phyloP scores from a whole-genome alignment of 2,888 invertebrate genomes.

The Oithona nana region DNA sequence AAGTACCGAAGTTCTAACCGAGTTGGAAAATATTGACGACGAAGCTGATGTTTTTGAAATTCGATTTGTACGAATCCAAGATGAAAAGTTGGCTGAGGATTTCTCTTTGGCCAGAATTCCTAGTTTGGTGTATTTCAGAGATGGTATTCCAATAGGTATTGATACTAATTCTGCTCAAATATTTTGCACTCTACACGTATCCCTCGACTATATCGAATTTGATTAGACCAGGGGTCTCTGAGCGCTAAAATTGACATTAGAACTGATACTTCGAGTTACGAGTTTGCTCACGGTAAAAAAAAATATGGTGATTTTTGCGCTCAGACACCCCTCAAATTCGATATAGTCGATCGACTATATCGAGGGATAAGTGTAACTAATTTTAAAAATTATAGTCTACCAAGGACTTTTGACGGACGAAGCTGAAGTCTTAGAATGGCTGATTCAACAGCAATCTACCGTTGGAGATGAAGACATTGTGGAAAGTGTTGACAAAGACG shows the following conservation, averaged over 20 bases:
- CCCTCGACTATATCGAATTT: no score
- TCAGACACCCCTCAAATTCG: no score
- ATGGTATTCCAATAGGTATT: slow-evolving; percentile 32
- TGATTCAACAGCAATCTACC: slow-evolving; percentile 9
- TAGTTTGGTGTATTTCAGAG: slow-evolving; percentile 55
- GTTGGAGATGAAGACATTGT: slow-evolving; percentile 11
- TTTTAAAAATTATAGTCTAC: no score
- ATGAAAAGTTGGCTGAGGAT: slow-evolving; percentile 59
- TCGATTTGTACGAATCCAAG: slow-evolving; percentile 82
- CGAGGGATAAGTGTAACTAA: no score
- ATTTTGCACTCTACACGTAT: no score
- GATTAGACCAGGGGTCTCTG: no score
- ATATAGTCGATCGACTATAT: no score
- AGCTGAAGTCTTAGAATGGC: slow-evolving; percentile 12
- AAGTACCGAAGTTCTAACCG: slow-evolving; percentile 52
- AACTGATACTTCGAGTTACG: no score
- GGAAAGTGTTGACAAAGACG: not conserved
- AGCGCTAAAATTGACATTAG: no score
- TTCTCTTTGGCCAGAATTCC: slow-evolving; percentile 53
- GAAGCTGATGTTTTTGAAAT: slow-evolving; percentile 80
- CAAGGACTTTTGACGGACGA: slow-evolving; percentile 5
- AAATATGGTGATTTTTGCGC: no score
- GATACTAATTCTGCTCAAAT: no score
- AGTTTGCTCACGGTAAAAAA: no score
- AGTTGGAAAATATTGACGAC: slow-evolving; percentile 79